Evolutionary conservation across 2,113 vertebrate genomes (phyloP).

Genomic region (Perognathus longimembris): DNA sequence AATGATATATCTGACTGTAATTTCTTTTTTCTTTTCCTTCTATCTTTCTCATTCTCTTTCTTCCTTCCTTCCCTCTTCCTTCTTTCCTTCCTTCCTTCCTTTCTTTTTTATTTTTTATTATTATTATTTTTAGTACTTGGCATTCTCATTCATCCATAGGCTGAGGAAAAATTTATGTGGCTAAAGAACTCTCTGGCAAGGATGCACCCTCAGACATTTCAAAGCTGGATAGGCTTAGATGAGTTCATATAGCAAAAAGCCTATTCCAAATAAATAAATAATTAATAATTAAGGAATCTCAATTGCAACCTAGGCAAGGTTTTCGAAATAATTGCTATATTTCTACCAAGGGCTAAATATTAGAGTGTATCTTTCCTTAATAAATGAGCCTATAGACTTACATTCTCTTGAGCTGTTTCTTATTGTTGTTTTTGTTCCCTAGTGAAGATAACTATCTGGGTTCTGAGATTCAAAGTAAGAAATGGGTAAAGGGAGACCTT

Average conservation of each 20-base stretch:
- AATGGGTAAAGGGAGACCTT: background rate
- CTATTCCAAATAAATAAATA: background rate
- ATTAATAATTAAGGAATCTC: background rate
- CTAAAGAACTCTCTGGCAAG: constrained; percentile 82
- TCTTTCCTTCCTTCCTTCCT: too few relatives aligned
- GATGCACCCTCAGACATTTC: constrained; percentile 73
- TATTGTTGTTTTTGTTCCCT: background rate
- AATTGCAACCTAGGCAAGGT: background rate
- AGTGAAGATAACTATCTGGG: background rate
- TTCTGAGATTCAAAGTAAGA: background rate
- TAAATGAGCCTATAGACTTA: background rate
- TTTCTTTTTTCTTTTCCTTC: background rate
- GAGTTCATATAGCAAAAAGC: background rate
- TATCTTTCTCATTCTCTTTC: too few relatives aligned
- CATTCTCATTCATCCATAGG: constrained; percentile 79
- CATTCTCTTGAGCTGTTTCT: background rate
- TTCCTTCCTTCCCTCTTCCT: too few relatives aligned
- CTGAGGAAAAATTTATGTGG: constrained; percentile 78
- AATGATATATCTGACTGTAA: constrained; percentile 70
- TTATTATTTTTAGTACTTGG: constrained; percentile 58
- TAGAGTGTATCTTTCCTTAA: background rate
- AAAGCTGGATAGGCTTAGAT: constrained; percentile 6
- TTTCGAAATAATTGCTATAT: constrained; percentile 35
- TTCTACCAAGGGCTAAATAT: background rate
- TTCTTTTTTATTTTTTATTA: too few relatives aligned